phyloP scores from a whole-genome alignment of 2,113 vertebrate species.

The Nestor notabilis region DNA sequence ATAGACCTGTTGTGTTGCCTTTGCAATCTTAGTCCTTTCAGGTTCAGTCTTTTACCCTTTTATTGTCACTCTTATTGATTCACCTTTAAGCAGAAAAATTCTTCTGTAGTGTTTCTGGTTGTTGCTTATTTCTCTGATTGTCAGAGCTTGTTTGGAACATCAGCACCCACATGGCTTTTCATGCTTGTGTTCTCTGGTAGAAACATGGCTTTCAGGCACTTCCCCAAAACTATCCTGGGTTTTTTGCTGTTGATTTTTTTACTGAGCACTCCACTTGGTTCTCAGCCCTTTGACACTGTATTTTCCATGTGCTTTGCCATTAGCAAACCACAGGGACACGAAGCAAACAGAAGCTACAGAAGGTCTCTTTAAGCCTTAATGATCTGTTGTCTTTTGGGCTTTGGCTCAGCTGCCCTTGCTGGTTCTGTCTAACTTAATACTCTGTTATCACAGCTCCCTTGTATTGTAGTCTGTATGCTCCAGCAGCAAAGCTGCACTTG shows the following conservation, averaged over 20 bases:
- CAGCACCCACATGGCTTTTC: neutral
- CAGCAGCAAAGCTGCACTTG: neutral
- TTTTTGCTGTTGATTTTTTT: neutral
- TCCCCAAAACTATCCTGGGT: neutral
- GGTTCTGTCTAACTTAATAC: neutral
- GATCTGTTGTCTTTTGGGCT: neutral
- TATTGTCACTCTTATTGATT: neutral
- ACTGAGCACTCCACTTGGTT: neutral
- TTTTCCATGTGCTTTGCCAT: neutral
- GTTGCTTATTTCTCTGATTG: neutral
- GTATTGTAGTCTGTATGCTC: neutral
- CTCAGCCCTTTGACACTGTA: neutral
- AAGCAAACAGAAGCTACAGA: neutral
- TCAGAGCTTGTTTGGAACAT: neutral
- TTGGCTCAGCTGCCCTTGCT: slow-evolving; percentile 10
- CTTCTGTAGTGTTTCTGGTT: neutral
- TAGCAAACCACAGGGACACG: neutral
- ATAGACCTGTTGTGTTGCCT: neutral
- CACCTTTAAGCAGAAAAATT: neutral
- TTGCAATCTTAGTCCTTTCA: neutral
- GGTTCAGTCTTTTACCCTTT: neutral
- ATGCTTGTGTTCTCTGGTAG: neutral
- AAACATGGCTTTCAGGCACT: neutral
- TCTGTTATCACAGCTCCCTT: neutral
- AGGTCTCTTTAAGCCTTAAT: neutral